Evolutionary conservation across 2,888 invertebrate species (phyloP).

Genomic region (Plusia festucae): DNA sequence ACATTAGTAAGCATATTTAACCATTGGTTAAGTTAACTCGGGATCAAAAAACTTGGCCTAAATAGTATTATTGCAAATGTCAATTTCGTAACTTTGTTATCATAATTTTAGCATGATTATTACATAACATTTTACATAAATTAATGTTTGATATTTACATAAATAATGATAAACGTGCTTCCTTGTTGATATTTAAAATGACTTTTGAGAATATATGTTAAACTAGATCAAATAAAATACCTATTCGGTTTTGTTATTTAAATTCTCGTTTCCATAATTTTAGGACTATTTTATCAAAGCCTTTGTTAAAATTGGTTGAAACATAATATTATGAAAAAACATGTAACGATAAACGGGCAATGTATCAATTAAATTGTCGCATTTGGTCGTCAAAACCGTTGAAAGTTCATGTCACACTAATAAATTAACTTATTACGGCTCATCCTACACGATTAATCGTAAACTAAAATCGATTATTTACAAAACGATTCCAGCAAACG

Average conservation of each 20-base stretch:
- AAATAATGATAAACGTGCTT: not conserved
- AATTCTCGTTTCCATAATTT: not conserved
- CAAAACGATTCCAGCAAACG: constrained; percentile 26
- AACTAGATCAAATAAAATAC: not conserved
- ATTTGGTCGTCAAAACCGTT: not conserved
- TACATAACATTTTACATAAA: not conserved
- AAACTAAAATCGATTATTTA: constrained; percentile 29
- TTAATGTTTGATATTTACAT: not conserved
- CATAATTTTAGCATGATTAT: not conserved
- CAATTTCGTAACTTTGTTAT: no score
- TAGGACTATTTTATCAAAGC: not conserved
- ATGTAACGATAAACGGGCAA: no score
- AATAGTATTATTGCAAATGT: no score
- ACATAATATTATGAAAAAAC: no score
- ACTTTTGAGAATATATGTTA: not conserved
- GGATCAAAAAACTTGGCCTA: no score
- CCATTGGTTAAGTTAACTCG: no score
- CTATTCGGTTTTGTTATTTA: not conserved
- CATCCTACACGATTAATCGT: constrained; percentile 11
- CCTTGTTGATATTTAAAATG: constrained; percentile 3
- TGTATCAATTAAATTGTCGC: no score
- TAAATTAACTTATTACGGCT: not conserved
- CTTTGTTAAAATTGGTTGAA: no score
- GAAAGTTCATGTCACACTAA: not conserved
- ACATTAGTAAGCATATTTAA: no score